Conservation (phyloP, 2,888 invertebrate genomes). For the Glaucopsyche alexis region DNA sequence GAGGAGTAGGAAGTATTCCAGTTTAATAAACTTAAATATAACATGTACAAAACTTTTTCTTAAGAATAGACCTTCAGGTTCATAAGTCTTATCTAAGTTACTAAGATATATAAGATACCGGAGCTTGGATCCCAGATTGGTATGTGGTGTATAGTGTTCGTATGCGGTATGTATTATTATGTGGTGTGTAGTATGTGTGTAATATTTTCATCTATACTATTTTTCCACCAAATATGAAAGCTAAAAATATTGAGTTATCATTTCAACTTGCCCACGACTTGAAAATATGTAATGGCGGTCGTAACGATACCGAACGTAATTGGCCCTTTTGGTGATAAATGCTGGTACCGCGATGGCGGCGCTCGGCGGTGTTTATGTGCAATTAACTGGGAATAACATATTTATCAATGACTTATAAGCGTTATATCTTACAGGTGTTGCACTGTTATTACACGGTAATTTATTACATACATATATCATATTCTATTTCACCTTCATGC, state of each 20-base stretch:
- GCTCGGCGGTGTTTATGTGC: slow-evolving; percentile 71
- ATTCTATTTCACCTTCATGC: slow-evolving; percentile 2
- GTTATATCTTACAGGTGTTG: slow-evolving; percentile 53
- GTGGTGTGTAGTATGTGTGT: too few species aligned
- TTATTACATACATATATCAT: slow-evolving; percentile 25
- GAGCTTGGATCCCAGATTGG: too few species aligned
- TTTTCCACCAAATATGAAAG: neutral
- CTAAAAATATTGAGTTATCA: slow-evolving; percentile 4
- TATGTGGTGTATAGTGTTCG: too few species aligned
- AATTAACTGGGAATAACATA: slow-evolving; percentile 73
- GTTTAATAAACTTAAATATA: too few species aligned
- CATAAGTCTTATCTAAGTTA: too few species aligned
- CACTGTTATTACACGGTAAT: slow-evolving; percentile 30
- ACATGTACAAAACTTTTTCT: too few species aligned
- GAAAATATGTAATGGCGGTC: slow-evolving; percentile 46
- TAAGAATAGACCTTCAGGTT: too few species aligned
- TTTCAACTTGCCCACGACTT: slow-evolving; percentile 5
- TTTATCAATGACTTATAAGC: slow-evolving; percentile 73
- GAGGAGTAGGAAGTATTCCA: too few species aligned
- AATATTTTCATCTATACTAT: neutral
- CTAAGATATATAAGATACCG: too few species aligned
- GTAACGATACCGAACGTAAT: slow-evolving; percentile 63
- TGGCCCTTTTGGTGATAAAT: slow-evolving; percentile 76
- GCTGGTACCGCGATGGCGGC: slow-evolving; percentile 47
- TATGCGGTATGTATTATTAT: too few species aligned